phyloP scores from a whole-genome alignment of 2,888 invertebrate species.

The Chalcis sispes region DNA sequence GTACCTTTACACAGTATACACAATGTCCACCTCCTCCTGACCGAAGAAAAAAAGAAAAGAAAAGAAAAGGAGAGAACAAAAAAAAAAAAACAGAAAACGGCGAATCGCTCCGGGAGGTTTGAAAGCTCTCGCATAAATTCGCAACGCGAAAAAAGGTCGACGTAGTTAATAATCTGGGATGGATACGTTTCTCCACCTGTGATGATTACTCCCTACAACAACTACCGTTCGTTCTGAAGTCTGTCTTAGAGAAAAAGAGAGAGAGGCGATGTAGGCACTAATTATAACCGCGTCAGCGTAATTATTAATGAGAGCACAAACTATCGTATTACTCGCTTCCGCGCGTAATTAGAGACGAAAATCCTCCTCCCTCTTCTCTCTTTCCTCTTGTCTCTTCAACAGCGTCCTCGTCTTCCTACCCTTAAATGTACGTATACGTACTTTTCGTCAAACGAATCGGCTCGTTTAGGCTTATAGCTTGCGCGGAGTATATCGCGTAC shows the following conservation, averaged over 20 bases:
- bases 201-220: not conserved
- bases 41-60: not conserved
- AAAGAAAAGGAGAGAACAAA: not conserved
- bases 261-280: too few relatives aligned
- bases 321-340: conserved; percentile 55
- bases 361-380: not conserved
- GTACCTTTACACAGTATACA: too few relatives aligned
- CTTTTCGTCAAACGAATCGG: conserved; percentile 4
- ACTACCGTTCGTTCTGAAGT: not conserved
- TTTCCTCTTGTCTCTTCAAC: not conserved
- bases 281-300: conserved; percentile 55
- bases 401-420: too few relatives aligned
- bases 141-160: not conserved
- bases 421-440: not conserved
- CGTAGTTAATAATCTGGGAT: conserved; percentile 11
- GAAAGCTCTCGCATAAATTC: too few relatives aligned
- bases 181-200: conserved; percentile 18
- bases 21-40: too few relatives aligned
- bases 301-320: conserved; percentile 58
- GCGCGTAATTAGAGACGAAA: conserved; percentile 54
- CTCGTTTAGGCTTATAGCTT: not conserved
- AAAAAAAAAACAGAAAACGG: too few relatives aligned
- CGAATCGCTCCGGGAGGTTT: not conserved
- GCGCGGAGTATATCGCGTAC: too few relatives aligned
- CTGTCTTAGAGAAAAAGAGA: too few relatives aligned